Conservation (phyloP, 1,140 invertebrate species). For the Pogonus chalceus region DNA sequence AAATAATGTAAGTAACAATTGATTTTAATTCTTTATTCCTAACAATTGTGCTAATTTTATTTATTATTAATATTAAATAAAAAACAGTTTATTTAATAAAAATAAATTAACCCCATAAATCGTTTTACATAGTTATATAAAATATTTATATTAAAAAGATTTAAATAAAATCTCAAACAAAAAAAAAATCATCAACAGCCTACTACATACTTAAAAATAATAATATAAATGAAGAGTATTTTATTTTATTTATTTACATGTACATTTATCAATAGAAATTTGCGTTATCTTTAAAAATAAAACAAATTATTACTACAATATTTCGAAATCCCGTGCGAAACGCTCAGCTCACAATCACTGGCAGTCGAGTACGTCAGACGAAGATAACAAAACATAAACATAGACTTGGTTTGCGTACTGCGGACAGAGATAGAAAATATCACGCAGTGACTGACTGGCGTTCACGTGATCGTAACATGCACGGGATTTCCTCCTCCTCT, state of each 20-base stretch:
- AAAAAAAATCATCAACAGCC: too few species aligned
- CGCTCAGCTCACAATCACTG: too few species aligned
- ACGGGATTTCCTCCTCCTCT: too few species aligned
- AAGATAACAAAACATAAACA: not conserved
- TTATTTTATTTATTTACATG: too few species aligned
- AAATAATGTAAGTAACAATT: slow-evolving; percentile 38
- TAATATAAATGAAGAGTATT: too few species aligned
- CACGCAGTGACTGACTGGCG: slow-evolving; percentile 28
- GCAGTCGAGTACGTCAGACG: too few species aligned
- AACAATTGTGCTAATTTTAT: too few species aligned
- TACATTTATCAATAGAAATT: not conserved
- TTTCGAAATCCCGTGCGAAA: not conserved
- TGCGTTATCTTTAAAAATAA: not conserved
- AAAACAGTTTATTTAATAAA: not conserved
- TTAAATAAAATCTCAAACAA: not conserved
- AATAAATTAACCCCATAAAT: not conserved
- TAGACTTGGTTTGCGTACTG: slow-evolving; percentile 10
- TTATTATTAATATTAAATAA: not conserved
- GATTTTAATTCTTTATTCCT: not conserved
- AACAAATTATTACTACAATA: not conserved
- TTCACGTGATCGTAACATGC: slow-evolving; percentile 30
- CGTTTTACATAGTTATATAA: not conserved
- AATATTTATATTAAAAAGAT: not conserved
- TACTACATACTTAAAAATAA: too few species aligned
- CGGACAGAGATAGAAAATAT: slow-evolving; percentile 31